phyloP scores from a whole-genome alignment of 2,113 vertebrate genomes.

The Phalacrocorax pelagicus region DNA sequence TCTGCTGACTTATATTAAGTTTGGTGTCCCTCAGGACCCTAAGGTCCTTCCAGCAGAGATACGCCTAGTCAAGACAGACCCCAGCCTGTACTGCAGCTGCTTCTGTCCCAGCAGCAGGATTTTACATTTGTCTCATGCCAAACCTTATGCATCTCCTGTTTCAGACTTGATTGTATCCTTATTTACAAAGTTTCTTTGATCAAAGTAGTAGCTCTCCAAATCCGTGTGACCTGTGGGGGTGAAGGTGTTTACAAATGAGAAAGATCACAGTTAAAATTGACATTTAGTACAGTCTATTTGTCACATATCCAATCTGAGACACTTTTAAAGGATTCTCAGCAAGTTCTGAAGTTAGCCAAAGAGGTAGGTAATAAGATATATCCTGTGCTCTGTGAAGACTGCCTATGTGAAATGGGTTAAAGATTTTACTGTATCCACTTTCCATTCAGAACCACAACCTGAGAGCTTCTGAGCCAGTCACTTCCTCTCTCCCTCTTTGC shows the following conservation, averaged over 20 bases:
- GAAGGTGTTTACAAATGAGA: not conserved
- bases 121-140: not conserved
- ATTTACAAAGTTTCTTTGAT: not conserved
- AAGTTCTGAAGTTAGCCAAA: not conserved
- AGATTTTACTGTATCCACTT: not conserved
- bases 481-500: not conserved
- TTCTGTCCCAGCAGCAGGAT: not conserved
- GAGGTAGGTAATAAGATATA: not conserved
- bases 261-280: fast-evolving
- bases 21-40: not conserved
- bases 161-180: not conserved
- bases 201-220: not conserved
- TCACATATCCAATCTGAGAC: not conserved
- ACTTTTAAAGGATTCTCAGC: not conserved
- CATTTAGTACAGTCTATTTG: not conserved
- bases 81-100: not conserved
- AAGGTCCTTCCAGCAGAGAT: not conserved
- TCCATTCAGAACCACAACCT: not conserved
- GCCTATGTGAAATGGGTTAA: not conserved
- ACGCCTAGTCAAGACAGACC: fast-evolving
- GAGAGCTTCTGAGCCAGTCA: not conserved
- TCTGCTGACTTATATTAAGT: not conserved
- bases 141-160: not conserved
- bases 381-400: not conserved
- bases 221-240: not conserved